Percentiles rank a stretch among this genome's conserved stretches.
Conservation (phyloP, 2,888 invertebrate species). For the Pollenia angustigena region DNA sequence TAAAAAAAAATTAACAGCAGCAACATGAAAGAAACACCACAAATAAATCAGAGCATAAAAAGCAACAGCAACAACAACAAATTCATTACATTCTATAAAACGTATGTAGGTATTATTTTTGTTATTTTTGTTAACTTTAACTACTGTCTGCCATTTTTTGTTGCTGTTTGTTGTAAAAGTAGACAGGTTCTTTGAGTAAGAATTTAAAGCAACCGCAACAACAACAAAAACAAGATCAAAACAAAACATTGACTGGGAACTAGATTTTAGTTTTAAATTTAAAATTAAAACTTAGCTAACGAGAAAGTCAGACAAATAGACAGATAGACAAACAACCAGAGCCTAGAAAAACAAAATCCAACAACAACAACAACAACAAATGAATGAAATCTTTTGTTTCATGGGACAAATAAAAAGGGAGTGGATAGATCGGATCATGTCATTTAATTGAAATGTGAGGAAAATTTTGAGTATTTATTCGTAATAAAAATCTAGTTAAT, state of each 20-base stretch:
- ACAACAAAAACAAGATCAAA: slow-evolving; percentile 12
- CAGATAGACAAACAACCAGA: slow-evolving; percentile 17
- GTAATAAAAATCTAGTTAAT: not conserved
- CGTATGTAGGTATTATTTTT: no score
- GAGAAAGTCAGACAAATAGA: slow-evolving; percentile 10
- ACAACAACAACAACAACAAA: slow-evolving; percentile 9
- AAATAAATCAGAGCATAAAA: slow-evolving; percentile 72
- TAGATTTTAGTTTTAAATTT: slow-evolving; percentile 60
- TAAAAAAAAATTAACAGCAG: slow-evolving; percentile 24
- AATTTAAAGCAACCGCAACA: slow-evolving; percentile 30
- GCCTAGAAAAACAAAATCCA: slow-evolving; percentile 48
- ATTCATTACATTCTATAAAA: slow-evolving; percentile 58
- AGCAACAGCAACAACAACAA: slow-evolving; percentile 52
- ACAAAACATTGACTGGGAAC: slow-evolving; percentile 58
- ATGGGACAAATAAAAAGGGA: slow-evolving; percentile 37
- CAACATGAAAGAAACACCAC: slow-evolving; percentile 66
- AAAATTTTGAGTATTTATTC: not conserved
- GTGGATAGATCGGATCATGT: slow-evolving; percentile 51
- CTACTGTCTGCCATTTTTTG: slow-evolving; percentile 16
- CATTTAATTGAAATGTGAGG: slow-evolving; percentile 25
- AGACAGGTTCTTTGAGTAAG: slow-evolving; percentile 65
- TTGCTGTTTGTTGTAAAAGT: slow-evolving; percentile 44
- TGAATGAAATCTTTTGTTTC: slow-evolving; percentile 37
- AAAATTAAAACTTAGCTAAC: not conserved
- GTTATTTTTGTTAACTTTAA: slow-evolving; percentile 23